Evolutionary conservation across 2,888 invertebrate genomes (phyloP), one percentile per base, ranked within the genome.

Genomic region (Pseudanteris insignis): DNA sequence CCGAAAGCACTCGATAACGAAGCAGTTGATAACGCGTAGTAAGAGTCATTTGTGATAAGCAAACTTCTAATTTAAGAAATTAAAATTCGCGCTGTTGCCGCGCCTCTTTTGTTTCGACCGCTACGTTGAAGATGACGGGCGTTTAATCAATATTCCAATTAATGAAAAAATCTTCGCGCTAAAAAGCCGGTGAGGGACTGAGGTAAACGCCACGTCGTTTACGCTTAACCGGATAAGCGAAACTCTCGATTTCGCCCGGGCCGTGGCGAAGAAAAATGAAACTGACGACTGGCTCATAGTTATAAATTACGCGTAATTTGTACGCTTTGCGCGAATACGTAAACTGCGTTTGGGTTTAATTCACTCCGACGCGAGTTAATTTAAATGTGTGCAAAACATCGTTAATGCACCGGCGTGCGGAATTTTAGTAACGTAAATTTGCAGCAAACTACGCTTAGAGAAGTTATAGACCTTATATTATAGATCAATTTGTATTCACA

Each of bases 1-100:
- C 44, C 50, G 28, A 37, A 33, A 36, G 43, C 37, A 44, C 44
- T 50, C 44, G 58, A 58, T 58, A 50, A 50, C 30, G 33, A 32
- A 29, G 21, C 24, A 54, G 57, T 51, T 66, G 73, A 74, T 73
- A 75, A 72, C 73, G 70, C 69, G 30, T 8, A 70, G 67, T 66
- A 64, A 68, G 72, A 69, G 68, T 67, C 66, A 67, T 66, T 67
- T 61, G 59, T 72, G 73, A 75, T 75, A 74, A 75, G 70, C 63
- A 67, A 68, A 69, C 67, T 62, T 41, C 30, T 34, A 41, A 50
- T 50, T 50, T 44, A 26, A 38, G 38, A 30, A 51, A 51, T 58
- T 50, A 15, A 37, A 48, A 46, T 11, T 18, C 18, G 18, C 28
- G 7, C 6, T 28, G 10, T 34, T 26, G 11, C 15, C 8, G 2